Percentiles rank a stretch among this genome's conserved stretches.
phyloP scores from a whole-genome alignment of 1,140 invertebrate genomes.

The Psilanteris sp. region DNA sequence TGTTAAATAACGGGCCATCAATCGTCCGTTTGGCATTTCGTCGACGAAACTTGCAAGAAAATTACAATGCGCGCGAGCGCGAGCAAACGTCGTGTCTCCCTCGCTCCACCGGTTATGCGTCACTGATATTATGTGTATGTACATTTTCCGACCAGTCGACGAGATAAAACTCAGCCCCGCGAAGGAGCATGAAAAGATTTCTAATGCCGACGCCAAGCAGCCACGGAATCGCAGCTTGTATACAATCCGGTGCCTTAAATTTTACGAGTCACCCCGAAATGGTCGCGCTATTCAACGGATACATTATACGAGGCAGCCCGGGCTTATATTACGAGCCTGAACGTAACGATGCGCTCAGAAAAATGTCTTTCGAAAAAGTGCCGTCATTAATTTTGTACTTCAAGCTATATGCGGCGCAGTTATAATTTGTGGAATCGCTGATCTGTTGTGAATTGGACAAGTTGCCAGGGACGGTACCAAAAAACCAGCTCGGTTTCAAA shows the following conservation, averaged over 20 bases:
- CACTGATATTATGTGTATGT: conserved; percentile 18
- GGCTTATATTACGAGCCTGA: conserved; percentile 29
- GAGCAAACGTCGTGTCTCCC: too few relatives aligned
- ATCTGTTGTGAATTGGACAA: conserved; percentile 32
- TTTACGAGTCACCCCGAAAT: conserved; percentile 47
- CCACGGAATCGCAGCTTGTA: conserved; percentile 42
- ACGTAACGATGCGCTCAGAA: conserved; percentile 35
- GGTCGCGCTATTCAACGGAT: conserved; percentile 42
- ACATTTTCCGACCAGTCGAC: too few relatives aligned
- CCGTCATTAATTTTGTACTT: conserved; percentile 37
- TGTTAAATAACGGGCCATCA: conserved; percentile 26
- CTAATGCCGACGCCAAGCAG: conserved; percentile 38
- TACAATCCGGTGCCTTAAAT: conserved; percentile 51
- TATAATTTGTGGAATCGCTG: conserved; percentile 39
- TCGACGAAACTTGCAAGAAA: conserved; percentile 16
- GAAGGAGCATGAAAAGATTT: conserved; percentile 51
- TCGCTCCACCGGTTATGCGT: too few relatives aligned
- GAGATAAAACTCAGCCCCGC: conserved; percentile 23
- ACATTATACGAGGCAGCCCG: conserved; percentile 36
- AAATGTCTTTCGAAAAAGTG: conserved; percentile 49
- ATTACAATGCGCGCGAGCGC: conserved; percentile 25
- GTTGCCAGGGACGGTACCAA: not conserved
- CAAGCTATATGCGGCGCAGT: conserved; percentile 15
- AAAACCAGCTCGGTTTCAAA: conserved; percentile 1
- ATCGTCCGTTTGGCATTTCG: conserved; percentile 39